Conservation (phyloP, 1,140 invertebrate genomes). For the Drosophila setifemur region DNA sequence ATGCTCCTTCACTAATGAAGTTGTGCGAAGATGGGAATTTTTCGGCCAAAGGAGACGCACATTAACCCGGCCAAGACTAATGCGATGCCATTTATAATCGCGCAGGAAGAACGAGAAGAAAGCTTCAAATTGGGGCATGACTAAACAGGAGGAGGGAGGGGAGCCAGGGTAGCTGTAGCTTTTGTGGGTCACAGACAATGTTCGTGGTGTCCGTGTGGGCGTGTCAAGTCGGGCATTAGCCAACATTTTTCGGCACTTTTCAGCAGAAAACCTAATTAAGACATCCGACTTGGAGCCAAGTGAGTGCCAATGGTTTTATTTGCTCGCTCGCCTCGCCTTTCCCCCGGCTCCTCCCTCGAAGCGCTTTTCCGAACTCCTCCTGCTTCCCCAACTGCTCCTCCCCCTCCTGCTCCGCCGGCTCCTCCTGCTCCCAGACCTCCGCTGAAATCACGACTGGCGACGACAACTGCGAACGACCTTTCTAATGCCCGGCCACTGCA, state of each 20-base stretch:
- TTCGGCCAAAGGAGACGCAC: conserved; percentile 52
- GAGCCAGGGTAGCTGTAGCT: neutral
- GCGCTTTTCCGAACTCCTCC: too few relatives aligned
- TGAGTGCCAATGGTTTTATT: conserved; percentile 18
- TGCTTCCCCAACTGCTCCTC: neutral
- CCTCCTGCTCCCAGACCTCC: neutral
- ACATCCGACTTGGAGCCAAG: conserved; percentile 7
- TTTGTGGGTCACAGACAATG: conserved; percentile 34
- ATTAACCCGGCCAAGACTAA: conserved; percentile 70
- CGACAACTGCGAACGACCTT: conserved; percentile 47
- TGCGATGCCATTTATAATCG: conserved; percentile 59
- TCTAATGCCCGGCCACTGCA: conserved; percentile 46
- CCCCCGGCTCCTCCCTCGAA: neutral
- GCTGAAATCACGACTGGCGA: conserved; percentile 34
- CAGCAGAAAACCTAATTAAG: conserved; percentile 46
- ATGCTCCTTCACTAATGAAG: conserved; percentile 52
- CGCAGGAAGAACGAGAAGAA: conserved; percentile 36
- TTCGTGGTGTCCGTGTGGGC: conserved; percentile 5
- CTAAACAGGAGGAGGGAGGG: neutral
- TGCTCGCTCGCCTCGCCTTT: neutral
- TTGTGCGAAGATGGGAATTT: conserved; percentile 13
- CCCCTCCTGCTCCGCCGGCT: neutral
- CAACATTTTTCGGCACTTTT: conserved; percentile 30
- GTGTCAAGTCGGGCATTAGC: conserved; percentile 24
- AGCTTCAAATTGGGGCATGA: conserved; percentile 42